A percentile compares a stretch with the other conserved stretches of the same genome.
These are phyloP conservation scores for Tauraco hartlaubi DNA, from an alignment of 2,797 vertebrate genomes.

Conservation along the genomic window DNA sequence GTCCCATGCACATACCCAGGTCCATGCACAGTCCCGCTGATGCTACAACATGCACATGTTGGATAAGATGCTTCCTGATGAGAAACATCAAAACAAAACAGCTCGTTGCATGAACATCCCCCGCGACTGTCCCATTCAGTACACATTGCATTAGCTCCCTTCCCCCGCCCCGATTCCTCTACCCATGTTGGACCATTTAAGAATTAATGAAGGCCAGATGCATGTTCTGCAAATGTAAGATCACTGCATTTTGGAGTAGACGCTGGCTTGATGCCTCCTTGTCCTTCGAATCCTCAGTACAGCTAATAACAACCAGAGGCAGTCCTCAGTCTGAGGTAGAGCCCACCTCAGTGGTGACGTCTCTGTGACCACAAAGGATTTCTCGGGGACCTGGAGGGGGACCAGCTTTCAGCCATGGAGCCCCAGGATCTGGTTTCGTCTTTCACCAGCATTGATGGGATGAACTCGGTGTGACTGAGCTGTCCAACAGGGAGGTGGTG, in stretches of 20 bases:
- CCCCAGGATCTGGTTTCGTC: not conserved
- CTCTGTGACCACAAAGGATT: not conserved
- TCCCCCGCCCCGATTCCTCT: not conserved
- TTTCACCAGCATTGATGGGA: not conserved
- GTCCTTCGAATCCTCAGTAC: slow-evolving; percentile 51
- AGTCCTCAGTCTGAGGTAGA: slow-evolving; percentile 47
- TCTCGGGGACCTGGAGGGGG: not conserved
- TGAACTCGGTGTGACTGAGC: not conserved
- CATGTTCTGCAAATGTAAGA: slow-evolving; percentile 37
- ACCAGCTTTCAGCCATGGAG: slow-evolving; percentile 2
- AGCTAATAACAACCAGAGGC: slow-evolving; percentile 78
- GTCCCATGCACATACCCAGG: not conserved
- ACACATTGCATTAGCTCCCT: not conserved
- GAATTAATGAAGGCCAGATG: slow-evolving; percentile 78
- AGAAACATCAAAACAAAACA: not conserved
- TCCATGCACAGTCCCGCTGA: fast-evolving
- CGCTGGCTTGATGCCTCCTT: slow-evolving; percentile 52
- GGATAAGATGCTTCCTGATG: not conserved
- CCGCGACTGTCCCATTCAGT: not conserved
- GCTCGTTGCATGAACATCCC: not conserved
- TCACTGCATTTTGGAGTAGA: slow-evolving; percentile 56
- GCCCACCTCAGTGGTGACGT: slow-evolving; percentile 55
- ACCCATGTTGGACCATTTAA: slow-evolving; percentile 61
- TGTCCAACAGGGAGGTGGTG: slow-evolving; percentile 25
- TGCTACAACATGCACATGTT: fast-evolving